Conservation (phyloP, 2,888 invertebrate genomes). For the Chrysopilus asiliformis region DNA sequence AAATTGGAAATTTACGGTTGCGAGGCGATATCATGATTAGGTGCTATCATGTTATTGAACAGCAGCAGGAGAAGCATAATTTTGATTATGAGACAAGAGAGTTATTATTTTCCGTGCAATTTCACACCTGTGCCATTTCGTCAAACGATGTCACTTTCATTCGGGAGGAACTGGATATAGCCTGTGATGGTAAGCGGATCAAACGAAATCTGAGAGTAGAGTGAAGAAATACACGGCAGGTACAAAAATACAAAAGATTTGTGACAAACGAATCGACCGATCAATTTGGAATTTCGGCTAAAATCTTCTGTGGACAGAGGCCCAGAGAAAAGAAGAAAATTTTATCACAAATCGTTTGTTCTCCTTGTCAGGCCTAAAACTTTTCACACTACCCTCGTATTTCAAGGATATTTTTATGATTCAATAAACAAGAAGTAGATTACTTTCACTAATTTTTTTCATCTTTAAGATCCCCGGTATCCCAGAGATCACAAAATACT, state of each 20-base stretch:
- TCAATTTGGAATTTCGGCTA: too few species aligned
- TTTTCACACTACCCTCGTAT: too few species aligned
- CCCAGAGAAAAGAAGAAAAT: too few species aligned
- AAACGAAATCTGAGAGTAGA: too few species aligned
- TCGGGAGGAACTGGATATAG: constrained; percentile 75
- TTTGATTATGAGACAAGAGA: constrained; percentile 36
- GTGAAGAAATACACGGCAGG: too few species aligned
- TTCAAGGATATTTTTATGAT: too few species aligned
- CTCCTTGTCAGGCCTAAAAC: too few species aligned
- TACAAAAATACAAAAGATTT: too few species aligned
- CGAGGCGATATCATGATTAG: constrained; percentile 84
- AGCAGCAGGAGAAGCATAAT: constrained; percentile 19
- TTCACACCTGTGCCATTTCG: constrained; percentile 86
- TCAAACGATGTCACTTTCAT: constrained; percentile 74
- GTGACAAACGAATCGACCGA: neutral
- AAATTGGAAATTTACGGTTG: constrained; percentile 43
- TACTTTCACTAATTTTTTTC: too few species aligned
- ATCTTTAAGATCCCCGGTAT: constrained; percentile 19
- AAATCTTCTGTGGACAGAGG: too few species aligned
- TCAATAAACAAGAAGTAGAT: too few species aligned
- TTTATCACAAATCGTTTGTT: too few species aligned
- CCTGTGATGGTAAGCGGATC: constrained; percentile 58
- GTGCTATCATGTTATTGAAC: constrained; percentile 59
- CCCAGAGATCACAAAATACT: constrained; percentile 21
- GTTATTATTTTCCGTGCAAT: constrained; percentile 78